Evolutionary conservation across 2,113 vertebrate species (phyloP), one percentile per base, ranked within the genome.

Genomic region (Thunnus thynnus): DNA sequence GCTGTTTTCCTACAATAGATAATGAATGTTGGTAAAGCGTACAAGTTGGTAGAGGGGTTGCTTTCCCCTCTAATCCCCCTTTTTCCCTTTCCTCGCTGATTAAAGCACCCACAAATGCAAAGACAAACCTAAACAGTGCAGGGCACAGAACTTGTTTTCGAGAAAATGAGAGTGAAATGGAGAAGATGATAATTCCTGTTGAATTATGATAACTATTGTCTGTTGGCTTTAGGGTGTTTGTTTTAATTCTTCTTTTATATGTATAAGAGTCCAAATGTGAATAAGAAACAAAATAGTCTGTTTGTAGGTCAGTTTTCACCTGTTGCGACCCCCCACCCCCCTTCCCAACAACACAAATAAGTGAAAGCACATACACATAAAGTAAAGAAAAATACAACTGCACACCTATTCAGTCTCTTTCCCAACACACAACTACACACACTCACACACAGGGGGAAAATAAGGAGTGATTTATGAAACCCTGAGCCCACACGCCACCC

Each of bases 401-500:
- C 74, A 64, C 67, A 61, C 58, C 61, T 41, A 77, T 66, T 68
- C 27, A 60, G 60, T 65, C 70, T 70, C 54, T 80, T 62, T 80
- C 64, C 65, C 13, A 14, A 71, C 52, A 76, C 25, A 76, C 71
- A 75, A 14, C 47, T 57, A 73, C 54, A 77, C 67, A 67, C 56
- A 67, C 56, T 82, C 62, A 80, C 50, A 81, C 50, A 63, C 36
- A 16, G 41, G 3, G 54, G 72, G 83, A 75, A 88, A 91, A 90
- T 87, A 91, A 77, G 67, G 80, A 81, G 69, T 92, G 87, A 94
- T 94, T 93, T 91, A 92, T 93, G 82, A 86, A 92, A 84, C 74
- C 61, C 86, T 72, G 90, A 94, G 88, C 92, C 93, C 91, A 92
- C 94, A 94, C 94, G 94, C 95, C 96, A 95, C 94, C 95, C 90